phyloP scores from a whole-genome alignment of 2,888 invertebrate genomes.

The Scaptomyza cyrtandrae region DNA sequence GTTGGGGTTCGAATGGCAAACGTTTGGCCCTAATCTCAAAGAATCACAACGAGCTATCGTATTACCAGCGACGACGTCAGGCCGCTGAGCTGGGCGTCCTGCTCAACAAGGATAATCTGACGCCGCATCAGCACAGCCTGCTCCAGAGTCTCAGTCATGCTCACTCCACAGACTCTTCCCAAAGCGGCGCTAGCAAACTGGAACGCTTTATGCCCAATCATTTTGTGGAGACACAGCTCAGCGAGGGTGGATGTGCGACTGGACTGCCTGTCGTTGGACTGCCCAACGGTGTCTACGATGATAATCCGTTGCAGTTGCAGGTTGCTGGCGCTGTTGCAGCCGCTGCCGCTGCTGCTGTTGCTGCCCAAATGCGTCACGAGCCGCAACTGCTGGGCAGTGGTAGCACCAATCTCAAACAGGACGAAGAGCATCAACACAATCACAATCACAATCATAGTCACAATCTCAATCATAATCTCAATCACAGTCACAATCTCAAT shows the following conservation, averaged over 20 bases:
- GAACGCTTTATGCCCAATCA: slow-evolving; percentile 83
- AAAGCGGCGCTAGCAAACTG: slow-evolving; percentile 79
- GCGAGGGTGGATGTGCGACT: slow-evolving; percentile 53
- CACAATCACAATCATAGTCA: slow-evolving; percentile 34
- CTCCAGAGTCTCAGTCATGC: slow-evolving; percentile 75
- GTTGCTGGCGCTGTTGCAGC: slow-evolving; percentile 67
- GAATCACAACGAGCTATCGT: slow-evolving; percentile 83
- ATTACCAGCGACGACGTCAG: slow-evolving; percentile 83
- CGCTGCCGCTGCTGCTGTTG: slow-evolving; percentile 59
- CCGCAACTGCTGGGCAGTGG: slow-evolving; percentile 35
- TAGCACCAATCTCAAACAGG: slow-evolving; percentile 4
- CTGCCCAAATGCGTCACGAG: slow-evolving; percentile 59
- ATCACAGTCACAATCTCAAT: slow-evolving; percentile 37
- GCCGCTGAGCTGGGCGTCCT: slow-evolving; percentile 81
- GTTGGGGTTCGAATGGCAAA: slow-evolving; percentile 84
- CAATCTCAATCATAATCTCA: slow-evolving; percentile 34
- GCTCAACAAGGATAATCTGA: slow-evolving; percentile 77
- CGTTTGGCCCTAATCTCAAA: slow-evolving; percentile 81
- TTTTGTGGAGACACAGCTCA: slow-evolving; percentile 83
- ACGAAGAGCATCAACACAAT: slow-evolving; percentile 34
- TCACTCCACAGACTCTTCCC: slow-evolving; percentile 81
- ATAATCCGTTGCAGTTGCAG: slow-evolving; percentile 65
- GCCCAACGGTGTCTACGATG: slow-evolving; percentile 56
- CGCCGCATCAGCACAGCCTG: slow-evolving; percentile 73
- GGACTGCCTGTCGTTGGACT: slow-evolving; percentile 34